Base-by-base conservation (phyloP, 1,140 invertebrate genomes). In the Stegodyphus mimosarum region DNA sequence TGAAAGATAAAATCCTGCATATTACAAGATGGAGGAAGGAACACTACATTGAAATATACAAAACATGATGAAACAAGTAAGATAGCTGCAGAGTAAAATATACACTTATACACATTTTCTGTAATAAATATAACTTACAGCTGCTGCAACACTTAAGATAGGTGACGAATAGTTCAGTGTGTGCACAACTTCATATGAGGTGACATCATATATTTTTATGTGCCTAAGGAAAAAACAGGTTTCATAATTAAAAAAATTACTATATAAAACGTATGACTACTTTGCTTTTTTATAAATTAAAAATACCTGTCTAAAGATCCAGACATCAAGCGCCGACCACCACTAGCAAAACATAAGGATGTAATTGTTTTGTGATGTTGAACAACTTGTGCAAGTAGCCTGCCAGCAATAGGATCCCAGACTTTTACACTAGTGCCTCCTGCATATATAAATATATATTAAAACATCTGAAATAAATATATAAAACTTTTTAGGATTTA, bases 281-380 rank as follows among this genome's bases (percentile, higher is more conserved):
- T 13, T 13, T 11, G 10, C 10, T 63, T 13, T 13, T 63, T 13
- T 63, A 87, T 48, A 87, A 48, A 66, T 55, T 87, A 84, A 4
- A 83, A 15, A 49, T 88, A 91, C 88, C 95, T 93, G 89, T 99
- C 98, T 67, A 99, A 91, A 5, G 96, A 97, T 7, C 94, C 96
- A 9, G 97, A 98, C 87, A 99, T 89, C 60, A 99, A 91, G 88
- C 95, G 93, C 81, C 93, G 94, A 49, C 94, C 94, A 89, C 96
- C 94, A 48, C 94, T 95, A 33, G 95, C 94, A 79, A 97, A 92
- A 70, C 93, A 91, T 33, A 98, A 88, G 87, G 94, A 94, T 5
- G 96, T 98, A 3, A 99, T 94, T 3, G 97, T 98, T 92, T 99
- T 99, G 89, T 99, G 96, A 90, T 99, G 95, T 89, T 96, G 94